phyloP scores from a whole-genome alignment of 2,797 vertebrate genomes.

The Prionace glauca region DNA sequence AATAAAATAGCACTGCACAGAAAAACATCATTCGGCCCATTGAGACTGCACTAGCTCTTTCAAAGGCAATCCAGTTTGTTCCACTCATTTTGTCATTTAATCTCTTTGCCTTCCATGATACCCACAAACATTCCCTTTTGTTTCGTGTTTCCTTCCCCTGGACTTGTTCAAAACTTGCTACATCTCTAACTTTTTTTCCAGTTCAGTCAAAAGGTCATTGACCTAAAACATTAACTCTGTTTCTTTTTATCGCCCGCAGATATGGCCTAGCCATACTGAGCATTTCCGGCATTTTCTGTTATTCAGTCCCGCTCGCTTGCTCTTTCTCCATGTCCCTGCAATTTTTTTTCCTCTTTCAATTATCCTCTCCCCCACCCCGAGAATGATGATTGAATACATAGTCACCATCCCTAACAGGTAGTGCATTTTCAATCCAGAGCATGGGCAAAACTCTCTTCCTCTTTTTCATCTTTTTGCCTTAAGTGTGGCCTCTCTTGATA shows the following conservation, averaged over 20 bases:
- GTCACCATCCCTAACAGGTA: not conserved
- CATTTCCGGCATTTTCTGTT: not conserved
- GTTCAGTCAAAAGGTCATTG: not conserved
- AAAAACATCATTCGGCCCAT: not conserved
- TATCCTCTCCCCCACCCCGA: not conserved
- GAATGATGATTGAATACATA: not conserved
- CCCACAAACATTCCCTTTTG: not conserved
- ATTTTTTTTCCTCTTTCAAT: not conserved
- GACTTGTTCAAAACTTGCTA: not conserved
- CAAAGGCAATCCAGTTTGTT: not conserved
- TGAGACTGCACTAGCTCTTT: no score
- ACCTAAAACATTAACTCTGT: not conserved
- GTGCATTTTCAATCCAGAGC: not conserved
- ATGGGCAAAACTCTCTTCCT: not conserved
- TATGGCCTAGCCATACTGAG: not conserved
- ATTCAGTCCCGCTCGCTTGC: not conserved
- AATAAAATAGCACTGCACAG: not conserved
- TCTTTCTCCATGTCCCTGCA: not conserved
- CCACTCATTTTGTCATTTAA: not conserved
- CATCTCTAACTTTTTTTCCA: conserved; percentile 1
- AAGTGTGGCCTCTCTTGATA: not conserved
- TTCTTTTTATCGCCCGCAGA: not conserved
- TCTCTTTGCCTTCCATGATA: not conserved
- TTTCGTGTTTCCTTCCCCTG: not conserved
- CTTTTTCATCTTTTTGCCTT: no score